phyloP scores from a whole-genome alignment of 1,140 invertebrate genomes.

The Drosophila nebulosa region DNA sequence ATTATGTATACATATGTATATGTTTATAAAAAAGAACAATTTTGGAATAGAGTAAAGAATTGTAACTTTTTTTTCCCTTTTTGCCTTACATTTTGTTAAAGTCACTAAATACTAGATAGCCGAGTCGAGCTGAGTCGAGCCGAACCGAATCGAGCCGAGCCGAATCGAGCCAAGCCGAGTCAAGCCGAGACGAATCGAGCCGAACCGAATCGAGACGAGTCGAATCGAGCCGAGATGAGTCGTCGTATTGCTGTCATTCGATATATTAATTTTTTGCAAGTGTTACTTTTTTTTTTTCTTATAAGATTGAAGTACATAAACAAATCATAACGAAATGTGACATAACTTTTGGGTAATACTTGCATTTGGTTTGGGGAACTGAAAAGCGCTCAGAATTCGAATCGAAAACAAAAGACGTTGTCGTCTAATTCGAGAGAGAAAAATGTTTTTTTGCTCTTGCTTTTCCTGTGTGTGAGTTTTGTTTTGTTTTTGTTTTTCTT shows the following conservation, averaged over 20 bases:
- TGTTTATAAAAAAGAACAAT: conserved; percentile 53
- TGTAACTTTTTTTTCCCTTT: conserved; percentile 19
- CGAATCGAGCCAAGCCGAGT: too few species aligned
- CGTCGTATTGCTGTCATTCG: conserved; percentile 6
- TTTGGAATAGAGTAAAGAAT: conserved; percentile 45
- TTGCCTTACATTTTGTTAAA: conserved; percentile 22
- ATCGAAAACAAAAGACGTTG: background rate
- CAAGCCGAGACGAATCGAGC: too few species aligned
- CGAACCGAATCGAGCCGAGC: too few species aligned
- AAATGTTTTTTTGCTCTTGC: background rate
- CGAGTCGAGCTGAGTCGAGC: too few species aligned
- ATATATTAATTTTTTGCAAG: background rate
- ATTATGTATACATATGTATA: conserved; percentile 58
- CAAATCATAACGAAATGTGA: background rate
- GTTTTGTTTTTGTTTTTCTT: conserved; percentile 1
- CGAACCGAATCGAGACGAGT: too few species aligned
- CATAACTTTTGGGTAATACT: background rate
- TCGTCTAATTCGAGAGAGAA: background rate
- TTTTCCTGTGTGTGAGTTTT: background rate
- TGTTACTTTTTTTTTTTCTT: too few species aligned
- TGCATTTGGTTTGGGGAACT: background rate
- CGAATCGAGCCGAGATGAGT: too few species aligned
- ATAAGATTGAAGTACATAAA: background rate
- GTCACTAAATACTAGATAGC: conserved; percentile 33
- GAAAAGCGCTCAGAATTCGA: background rate